Conservation (phyloP, 2,797 vertebrate genomes). For the Fringilla coelebs region DNA sequence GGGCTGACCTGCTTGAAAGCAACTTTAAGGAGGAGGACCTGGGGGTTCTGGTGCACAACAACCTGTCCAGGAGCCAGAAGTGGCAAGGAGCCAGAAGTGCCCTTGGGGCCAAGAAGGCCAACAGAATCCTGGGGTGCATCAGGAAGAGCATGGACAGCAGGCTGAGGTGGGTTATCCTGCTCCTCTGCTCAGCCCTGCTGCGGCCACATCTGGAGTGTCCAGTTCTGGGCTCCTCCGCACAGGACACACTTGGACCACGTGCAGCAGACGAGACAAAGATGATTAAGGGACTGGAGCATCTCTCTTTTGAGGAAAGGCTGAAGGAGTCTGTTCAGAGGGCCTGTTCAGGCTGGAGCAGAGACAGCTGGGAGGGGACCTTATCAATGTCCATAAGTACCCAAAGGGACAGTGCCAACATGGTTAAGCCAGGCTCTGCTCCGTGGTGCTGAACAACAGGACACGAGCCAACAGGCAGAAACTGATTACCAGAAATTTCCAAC, state of each 20-base stretch:
- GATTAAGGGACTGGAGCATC: background rate
- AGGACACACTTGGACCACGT: background rate
- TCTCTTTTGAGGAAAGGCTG: background rate
- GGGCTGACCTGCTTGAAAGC: background rate
- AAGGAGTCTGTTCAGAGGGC: background rate
- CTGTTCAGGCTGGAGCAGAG: background rate
- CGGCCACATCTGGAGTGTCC: background rate
- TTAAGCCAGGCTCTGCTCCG: rapidly evolving
- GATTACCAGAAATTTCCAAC: background rate
- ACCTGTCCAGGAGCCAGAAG: background rate
- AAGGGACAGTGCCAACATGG: rapidly evolving
- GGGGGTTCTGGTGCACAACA: background rate
- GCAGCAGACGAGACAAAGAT: background rate
- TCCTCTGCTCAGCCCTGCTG: background rate
- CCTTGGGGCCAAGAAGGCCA: background rate
- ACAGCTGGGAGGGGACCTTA: background rate
- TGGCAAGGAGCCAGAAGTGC: background rate
- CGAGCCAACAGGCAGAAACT: background rate
- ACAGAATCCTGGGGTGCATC: background rate
- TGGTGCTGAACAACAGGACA: background rate
- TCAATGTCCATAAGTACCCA: background rate
- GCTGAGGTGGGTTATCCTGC: background rate
- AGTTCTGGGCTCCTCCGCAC: background rate
- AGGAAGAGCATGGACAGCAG: background rate
- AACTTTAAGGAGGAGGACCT: background rate